Conservation (phyloP, 2,797 vertebrate genomes). For the Phrynocephalus vlangalii region DNA sequence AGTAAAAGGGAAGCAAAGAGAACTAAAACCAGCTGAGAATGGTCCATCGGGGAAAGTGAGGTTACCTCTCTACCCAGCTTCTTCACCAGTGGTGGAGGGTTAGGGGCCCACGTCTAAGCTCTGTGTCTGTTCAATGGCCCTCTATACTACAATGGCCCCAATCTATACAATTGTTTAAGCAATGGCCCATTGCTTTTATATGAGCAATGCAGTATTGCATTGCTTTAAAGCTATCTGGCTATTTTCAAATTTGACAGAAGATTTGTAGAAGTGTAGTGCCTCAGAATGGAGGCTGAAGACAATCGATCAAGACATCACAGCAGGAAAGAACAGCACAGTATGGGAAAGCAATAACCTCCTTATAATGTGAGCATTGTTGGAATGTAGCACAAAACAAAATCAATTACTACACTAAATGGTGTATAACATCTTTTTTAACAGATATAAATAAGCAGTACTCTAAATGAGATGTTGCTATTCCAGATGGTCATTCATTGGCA, state of each 20-base stretch:
- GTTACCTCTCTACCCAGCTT: too few relatives aligned
- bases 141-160: too few relatives aligned
- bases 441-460: background rate
- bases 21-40: too few relatives aligned
- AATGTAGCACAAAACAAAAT: background rate
- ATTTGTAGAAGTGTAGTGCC: slow-evolving; percentile 40
- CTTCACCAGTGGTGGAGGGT: too few relatives aligned
- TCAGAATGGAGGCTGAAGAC: slow-evolving; percentile 40
- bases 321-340: slow-evolving; percentile 40
- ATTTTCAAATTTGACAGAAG: slow-evolving; percentile 12
- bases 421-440: background rate
- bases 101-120: too few relatives aligned
- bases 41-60: too few relatives aligned
- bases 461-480: slow-evolving; percentile 27
- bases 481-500: slow-evolving; percentile 47
- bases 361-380: background rate
- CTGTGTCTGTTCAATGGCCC: too few relatives aligned
- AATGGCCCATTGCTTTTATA: too few relatives aligned
- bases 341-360: slow-evolving; percentile 31
- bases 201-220: background rate
- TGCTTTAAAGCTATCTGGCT: slow-evolving; percentile 15
- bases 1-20: background rate
- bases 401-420: slow-evolving; percentile 9
- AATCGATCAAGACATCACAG: slow-evolving; percentile 53
- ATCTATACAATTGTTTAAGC: too few relatives aligned